These are phyloP conservation scores for Erpetoichthys calabaricus DNA, from an alignment of 2,797 vertebrate species.

Conservation along the genomic window DNA sequence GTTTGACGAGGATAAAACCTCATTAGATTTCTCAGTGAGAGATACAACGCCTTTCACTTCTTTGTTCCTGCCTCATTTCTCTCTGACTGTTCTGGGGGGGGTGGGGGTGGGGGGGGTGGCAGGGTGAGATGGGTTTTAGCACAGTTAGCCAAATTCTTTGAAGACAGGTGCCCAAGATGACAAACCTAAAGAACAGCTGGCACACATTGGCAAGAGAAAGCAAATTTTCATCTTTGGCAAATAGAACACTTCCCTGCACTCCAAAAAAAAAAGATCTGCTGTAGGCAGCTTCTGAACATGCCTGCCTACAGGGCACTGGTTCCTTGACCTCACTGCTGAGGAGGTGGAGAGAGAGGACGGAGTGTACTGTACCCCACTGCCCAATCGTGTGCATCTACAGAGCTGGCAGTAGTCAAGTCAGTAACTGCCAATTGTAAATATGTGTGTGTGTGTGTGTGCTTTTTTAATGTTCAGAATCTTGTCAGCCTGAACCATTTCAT, in stretches of 20 bases:
- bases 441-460: conserved; percentile 11
- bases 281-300: conserved; percentile 35
- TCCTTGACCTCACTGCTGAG: conserved; percentile 17
- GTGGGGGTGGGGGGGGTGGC: conserved; percentile 9
- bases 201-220: conserved; percentile 27
- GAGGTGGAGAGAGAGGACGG: conserved; percentile 33
- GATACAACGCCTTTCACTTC: conserved; percentile 30
- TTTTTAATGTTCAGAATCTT: conserved; percentile 25
- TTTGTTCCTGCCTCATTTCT: conserved; percentile 34
- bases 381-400: conserved; percentile 24
- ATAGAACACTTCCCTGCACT: conserved; percentile 15
- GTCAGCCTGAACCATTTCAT: conserved; percentile 18
- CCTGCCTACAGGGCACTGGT: conserved; percentile 33
- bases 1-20: conserved; percentile 20
- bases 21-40: conserved; percentile 26
- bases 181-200: conserved; percentile 28
- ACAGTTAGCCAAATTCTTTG: conserved; percentile 15
- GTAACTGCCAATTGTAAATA: conserved; percentile 25
- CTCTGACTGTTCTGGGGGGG: conserved; percentile 29
- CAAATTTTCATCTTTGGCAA: conserved; percentile 26
- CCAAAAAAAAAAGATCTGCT: conserved; percentile 31
- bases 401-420: conserved; percentile 29
- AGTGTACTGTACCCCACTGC: conserved; percentile 29
- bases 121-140: conserved; percentile 26
- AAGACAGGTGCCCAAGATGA: conserved; percentile 32